phyloP scores from a whole-genome alignment of 2,888 invertebrate genomes.

The Caenorhabditis doughertyi region DNA sequence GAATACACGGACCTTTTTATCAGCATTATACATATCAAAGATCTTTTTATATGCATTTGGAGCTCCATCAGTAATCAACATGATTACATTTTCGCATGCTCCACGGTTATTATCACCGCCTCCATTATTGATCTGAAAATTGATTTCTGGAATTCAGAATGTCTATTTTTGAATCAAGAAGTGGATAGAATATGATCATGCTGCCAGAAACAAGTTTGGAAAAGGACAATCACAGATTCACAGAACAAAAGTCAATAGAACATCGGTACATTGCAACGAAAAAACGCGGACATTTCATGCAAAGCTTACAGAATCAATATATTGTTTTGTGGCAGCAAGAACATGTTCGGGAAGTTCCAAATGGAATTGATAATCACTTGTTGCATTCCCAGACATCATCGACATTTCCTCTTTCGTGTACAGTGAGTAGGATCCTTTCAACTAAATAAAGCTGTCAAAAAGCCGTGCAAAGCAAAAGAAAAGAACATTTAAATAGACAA shows the following conservation, averaged over 20 bases:
- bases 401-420: slow-evolving; percentile 65
- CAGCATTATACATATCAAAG: slow-evolving; percentile 93
- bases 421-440: slow-evolving; percentile 59
- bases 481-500: not conserved
- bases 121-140: slow-evolving; percentile 61
- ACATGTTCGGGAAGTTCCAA: slow-evolving; percentile 68
- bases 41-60: slow-evolving; percentile 95
- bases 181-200: slow-evolving; percentile 18
- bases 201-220: slow-evolving; percentile 10
- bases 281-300: slow-evolving; percentile 16
- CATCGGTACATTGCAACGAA: not conserved
- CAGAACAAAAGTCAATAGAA: slow-evolving; percentile 20
- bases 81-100: slow-evolving; percentile 95
- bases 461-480: slow-evolving; percentile 45
- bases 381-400: slow-evolving; percentile 47
- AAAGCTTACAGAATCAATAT: slow-evolving; percentile 75
- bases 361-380: slow-evolving; percentile 48
- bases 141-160: not conserved
- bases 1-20: slow-evolving; percentile 91
- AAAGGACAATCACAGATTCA: slow-evolving; percentile 10
- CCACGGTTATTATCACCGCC: slow-evolving; percentile 55
- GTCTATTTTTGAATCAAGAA: not conserved
- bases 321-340: slow-evolving; percentile 72
- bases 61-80: slow-evolving; percentile 98
- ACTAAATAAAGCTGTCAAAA: slow-evolving; percentile 46